A percentile compares a stretch with the other conserved stretches of the same genome.
phyloP scores from a whole-genome alignment of 2,113 vertebrate genomes.

The Leptobrachium leishanense region DNA sequence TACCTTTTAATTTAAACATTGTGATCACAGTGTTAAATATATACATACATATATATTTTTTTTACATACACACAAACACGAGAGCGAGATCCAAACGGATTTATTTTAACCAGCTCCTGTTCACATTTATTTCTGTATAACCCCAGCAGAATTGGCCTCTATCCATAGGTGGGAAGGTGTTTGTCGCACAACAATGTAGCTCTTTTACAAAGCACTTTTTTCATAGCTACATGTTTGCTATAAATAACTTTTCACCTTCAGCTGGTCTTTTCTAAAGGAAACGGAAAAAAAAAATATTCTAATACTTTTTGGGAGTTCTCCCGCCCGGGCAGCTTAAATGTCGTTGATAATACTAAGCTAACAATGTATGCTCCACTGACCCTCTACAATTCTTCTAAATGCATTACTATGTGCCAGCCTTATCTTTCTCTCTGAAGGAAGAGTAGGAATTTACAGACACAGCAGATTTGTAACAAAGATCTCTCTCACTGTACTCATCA shows the following conservation, averaged over 20 bases:
- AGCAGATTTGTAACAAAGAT: constrained; percentile 4
- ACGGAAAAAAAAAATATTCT: neutral
- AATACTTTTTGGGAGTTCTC: neutral
- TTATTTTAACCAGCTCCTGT: too few relatives aligned
- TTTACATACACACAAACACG: too few relatives aligned
- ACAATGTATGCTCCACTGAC: constrained; percentile 6
- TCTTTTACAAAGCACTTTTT: neutral
- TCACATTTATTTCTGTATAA: too few relatives aligned
- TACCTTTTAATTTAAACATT: too few relatives aligned
- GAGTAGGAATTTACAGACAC: neutral
- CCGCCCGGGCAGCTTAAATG: constrained; percentile 15
- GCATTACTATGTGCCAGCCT: neutral
- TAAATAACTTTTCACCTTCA: constrained; percentile 13
- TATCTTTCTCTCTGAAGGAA: neutral
- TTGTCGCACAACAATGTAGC: neutral
- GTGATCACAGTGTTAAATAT: too few relatives aligned
- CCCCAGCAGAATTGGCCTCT: neutral
- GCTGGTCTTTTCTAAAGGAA: constrained; percentile 4
- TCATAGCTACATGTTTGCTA: neutral
- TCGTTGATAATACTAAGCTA: constrained; percentile 11
- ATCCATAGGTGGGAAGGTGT: constrained; percentile 5
- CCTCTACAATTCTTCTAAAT: neutral
- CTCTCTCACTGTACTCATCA: neutral
- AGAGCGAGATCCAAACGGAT: too few relatives aligned
- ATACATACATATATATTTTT: too few relatives aligned